Evolutionary conservation across 2,888 invertebrate species (phyloP), one percentile per base, ranked within the genome.

Genomic region (Sisyra nigra): DNA sequence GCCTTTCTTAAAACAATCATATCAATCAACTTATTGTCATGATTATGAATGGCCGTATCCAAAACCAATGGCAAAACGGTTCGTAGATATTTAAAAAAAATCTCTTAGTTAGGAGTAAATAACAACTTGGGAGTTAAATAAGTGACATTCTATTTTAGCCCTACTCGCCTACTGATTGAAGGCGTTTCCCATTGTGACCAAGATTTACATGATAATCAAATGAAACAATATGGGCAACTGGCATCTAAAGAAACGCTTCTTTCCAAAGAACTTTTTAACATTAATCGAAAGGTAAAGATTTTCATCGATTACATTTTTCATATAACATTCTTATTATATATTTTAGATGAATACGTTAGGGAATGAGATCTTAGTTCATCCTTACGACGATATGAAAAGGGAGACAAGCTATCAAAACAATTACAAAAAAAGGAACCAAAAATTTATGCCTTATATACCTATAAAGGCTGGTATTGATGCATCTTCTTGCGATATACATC

Each of bases 151-250:
- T 30, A 3, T 9, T n/a, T 38, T 39, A 74, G 75, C 53, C 74
- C 76, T 50, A 67, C 72, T 39, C 69, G 73, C 54, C 76, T 77
- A 0, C 74, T 75, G 0, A 56, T 59, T 2, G 72, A 73, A 2
- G 72, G 74, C 0, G 74, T 73, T 53, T 78, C 76, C 51, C 71
- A 73, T 54, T 78, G 78, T 58, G 73, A 76, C 48, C 67, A 66
- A 0, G 76, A 76, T 52, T 65, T 70, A 0, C 74, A 74, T 52
- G 69, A 71, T 1, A 73, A 71, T 0, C 60, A 71, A 41, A 67
- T 74, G 45, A 72, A 71, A 46, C 70, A 73, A 47, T 78, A 76
- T 59, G 70, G 71, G 51, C 69, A 72, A 48, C 54, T 78, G 37
- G 61, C 73, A 0, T 69, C 73, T 15, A 76, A 75, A 49, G 75